Conservation (phyloP, 2,113 vertebrate species). For the Scophthalmus maximus region DNA sequence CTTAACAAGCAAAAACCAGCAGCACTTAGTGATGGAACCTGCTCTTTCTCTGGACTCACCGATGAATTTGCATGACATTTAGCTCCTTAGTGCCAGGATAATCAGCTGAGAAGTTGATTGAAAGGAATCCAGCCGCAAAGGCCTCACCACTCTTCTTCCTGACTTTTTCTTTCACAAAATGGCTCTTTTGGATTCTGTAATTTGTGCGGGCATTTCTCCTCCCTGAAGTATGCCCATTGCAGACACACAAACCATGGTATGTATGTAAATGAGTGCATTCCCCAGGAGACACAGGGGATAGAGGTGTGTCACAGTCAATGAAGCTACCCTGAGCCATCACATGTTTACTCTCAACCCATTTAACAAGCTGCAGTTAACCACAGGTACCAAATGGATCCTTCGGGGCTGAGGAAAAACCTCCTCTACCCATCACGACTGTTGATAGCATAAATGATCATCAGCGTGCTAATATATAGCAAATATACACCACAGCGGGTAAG, state of each 20-base stretch:
- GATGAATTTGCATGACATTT: conserved; percentile 69
- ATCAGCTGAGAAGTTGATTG: conserved; percentile 71
- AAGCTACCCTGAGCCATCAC: conserved; percentile 44
- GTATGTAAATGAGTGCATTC: conserved; percentile 66
- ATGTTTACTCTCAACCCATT: conserved; percentile 59
- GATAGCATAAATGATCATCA: conserved; percentile 62
- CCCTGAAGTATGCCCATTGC: conserved; percentile 55
- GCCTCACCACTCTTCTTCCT: conserved; percentile 39
- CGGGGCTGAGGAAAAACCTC: conserved; percentile 29
- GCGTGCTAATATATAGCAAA: conserved; percentile 61
- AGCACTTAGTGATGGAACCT: conserved; percentile 56
- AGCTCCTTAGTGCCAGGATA: conserved; percentile 59
- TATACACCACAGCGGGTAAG: conserved; percentile 53
- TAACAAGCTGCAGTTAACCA: conserved; percentile 62
- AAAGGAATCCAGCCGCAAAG: conserved; percentile 63
- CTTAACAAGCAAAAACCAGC: conserved; percentile 58
- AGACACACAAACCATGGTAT: conserved; percentile 56
- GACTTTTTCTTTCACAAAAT: conserved; percentile 53
- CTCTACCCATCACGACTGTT: conserved; percentile 29
- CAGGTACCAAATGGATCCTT: conserved; percentile 68
- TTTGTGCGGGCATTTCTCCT: conserved; percentile 48
- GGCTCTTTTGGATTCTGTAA: conserved; percentile 61
- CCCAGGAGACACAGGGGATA: conserved; percentile 56
- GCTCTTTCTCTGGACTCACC: conserved; percentile 54
- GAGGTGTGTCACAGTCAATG: conserved; percentile 73